Conservation (phyloP, 2,113 vertebrate species). For the Acanthisitta chloris region DNA sequence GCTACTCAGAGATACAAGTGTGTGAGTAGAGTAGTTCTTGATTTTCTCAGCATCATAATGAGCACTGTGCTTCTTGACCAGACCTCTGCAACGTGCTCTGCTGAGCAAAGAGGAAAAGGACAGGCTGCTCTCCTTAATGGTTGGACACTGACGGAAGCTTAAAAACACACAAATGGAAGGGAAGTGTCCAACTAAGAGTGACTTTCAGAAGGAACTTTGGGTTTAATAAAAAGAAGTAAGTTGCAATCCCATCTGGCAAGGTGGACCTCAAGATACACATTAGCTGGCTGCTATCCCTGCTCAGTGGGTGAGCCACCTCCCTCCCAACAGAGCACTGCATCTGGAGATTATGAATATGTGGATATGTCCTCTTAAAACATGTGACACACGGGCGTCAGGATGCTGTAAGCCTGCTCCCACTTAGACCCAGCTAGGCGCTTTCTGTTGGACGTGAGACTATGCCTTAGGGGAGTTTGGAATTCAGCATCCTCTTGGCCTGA, state of each 20-base stretch:
- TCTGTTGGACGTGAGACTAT: not conserved
- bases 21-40: too few species aligned
- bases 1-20: too few species aligned
- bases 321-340: not conserved
- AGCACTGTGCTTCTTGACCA: not conserved
- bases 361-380: not conserved
- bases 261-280: not conserved
- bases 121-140: not conserved
- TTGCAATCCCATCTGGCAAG: not conserved
- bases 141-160: not conserved
- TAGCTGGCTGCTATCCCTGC: not conserved
- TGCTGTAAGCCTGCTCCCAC: not conserved
- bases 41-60: too few species aligned
- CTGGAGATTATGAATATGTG: accelerated
- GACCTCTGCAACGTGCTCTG: not conserved
- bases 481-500: not conserved
- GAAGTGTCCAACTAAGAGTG: not conserved
- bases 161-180: not conserved
- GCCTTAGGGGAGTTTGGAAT: not conserved
- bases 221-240: not conserved
- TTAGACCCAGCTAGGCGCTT: not conserved
- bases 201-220: not conserved
- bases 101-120: not conserved
- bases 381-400: not conserved
- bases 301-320: not conserved